Base-by-base conservation (phyloP, 2,888 invertebrate species). In the Serrognathus titanus region DNA sequence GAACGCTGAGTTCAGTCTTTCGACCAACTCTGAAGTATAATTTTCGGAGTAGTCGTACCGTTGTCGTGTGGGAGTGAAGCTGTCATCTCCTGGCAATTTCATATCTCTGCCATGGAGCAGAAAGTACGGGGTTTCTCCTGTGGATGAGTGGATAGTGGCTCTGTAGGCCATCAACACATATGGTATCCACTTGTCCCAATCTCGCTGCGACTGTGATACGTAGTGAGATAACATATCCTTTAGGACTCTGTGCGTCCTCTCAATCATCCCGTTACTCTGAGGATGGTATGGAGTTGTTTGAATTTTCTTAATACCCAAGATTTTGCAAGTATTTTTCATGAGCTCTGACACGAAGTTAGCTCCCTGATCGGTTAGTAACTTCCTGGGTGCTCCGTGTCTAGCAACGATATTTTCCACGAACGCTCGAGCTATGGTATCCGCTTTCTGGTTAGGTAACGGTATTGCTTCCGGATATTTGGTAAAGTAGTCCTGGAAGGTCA, bases 121-220 rank as follows among this genome's bases (percentile, higher is more conserved):
- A 40, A 66, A 67, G 24, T 53, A 65, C 5, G 66, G 65, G 0
- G 61, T 58, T 12, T 65, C 59, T n/a, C 56, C 55, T 2, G 65
- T 66, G 3, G 67, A 48, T 16, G 46, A 48, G 46, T 69, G 65
- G 12, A 54, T 39, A 2, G 39, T 48, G 9, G 56, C 58, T 38
- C 65, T 37, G 50, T 63, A 66, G 1, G 68, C 63, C 63, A 69
- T 65, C 43, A 69, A 38, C 0, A 62, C 65, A 43, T 59, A 66
- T 1, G 69, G 68, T 24, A 73, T 12, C 63, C 64, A 64, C 12
- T 58, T 37, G 46, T 72, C 71, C 70, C 69, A 73, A 45, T 69
- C 63, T 10, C 43, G 20, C 11, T 65, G 63, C 9, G 65, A 51
- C 41, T 62, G 45, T 0, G 49, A 20, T 1, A 71, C 61, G 45